Percentiles rank a stretch among this genome's conserved stretches.
phyloP scores from a whole-genome alignment of 2,888 invertebrate species.

The Tanypteryx hageni region DNA sequence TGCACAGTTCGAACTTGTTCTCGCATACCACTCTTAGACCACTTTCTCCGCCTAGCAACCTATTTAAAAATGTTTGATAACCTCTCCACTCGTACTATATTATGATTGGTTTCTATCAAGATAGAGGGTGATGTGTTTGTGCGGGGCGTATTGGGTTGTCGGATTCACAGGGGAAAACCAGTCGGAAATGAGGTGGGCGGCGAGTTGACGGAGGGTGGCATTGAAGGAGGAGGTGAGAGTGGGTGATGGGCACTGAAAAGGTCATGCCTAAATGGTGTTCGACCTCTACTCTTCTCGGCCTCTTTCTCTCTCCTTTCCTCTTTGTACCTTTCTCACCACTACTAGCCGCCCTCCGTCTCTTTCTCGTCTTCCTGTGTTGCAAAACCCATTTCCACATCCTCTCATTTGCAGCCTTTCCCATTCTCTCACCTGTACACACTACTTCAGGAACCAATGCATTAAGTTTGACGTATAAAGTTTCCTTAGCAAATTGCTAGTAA shows the following conservation, averaged over 20 bases:
- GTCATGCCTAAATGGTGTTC: constrained; percentile 53
- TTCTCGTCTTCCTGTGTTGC: constrained; percentile 39
- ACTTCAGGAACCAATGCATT: constrained; percentile 40
- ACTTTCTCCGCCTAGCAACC: not conserved
- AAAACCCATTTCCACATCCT: not conserved
- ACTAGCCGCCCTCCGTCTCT: not conserved
- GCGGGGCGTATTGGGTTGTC: not conserved
- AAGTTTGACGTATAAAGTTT: not conserved
- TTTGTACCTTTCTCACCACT: not conserved
- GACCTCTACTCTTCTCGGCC: not conserved
- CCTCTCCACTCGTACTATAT: constrained; percentile 41
- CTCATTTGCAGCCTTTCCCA: not conserved
- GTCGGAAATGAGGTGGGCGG: constrained; percentile 59
- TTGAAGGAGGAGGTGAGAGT: not conserved
- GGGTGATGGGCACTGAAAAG: constrained; percentile 28
- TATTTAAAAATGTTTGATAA: constrained; percentile 52
- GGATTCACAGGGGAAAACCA: constrained; percentile 51
- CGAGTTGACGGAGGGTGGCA: constrained; percentile 29
- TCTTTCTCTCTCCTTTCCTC: not conserved
- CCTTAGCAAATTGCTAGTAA: not conserved
- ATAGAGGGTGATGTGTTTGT: constrained; percentile 28
- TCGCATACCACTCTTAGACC: constrained; percentile 47
- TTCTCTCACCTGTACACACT: not conserved
- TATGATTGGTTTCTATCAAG: constrained; percentile 46
- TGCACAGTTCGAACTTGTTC: constrained; percentile 37